Base-by-base conservation (phyloP, 1,140 invertebrate species). In the Hydropsyche tenuis region DNA sequence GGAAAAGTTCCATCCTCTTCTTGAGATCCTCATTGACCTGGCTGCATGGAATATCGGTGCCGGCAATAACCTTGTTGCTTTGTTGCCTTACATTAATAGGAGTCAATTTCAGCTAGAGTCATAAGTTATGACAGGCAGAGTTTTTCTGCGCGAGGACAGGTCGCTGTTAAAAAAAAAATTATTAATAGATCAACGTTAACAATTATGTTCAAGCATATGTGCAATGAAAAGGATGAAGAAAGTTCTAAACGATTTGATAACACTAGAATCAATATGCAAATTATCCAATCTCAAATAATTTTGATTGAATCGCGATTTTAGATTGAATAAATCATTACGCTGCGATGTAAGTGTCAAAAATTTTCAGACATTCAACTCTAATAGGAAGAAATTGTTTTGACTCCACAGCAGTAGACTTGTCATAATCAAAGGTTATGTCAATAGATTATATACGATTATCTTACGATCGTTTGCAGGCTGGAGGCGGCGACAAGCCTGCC, bases 81-180 rank as follows among this genome's bases (percentile, higher is more conserved):
- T 51, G 51, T 22, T 1, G 1, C 25, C 25, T 2, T 5, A 51
- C 45, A 43, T 18, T 68, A 14, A 77, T 42, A 1, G 56, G 27
- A 18, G 75, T 53, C 30, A 74, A n/a, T 51, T 74, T 77, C 20
- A 74, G 18, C 56, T 72, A 7, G 30, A 25, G 23, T 77, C 75
- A 37, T 77, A 77, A 14, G 51, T 64, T 25, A 74, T 42, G 2
- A 25, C 37, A 0, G 75, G 72, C 2, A 18, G 1, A 7, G 30
- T 5, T 25, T 37, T 64, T 74, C n/a, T 45, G 20, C 68, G 25
- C 25, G 5, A 42, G 43, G 1, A 62, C 25, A 20, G 66, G 53
- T 23, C 27, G 25, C 65, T 68, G 18, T n/a, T n/a, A n/a, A 37
- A 56, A 69, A n/a, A 69, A 68, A 37, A 25, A 16, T 69, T 3